Percentiles rank a stretch among this genome's conserved stretches.
Evolutionary conservation across 2,888 invertebrate species (phyloP).

Genomic region (Drosophila mettleri): DNA sequence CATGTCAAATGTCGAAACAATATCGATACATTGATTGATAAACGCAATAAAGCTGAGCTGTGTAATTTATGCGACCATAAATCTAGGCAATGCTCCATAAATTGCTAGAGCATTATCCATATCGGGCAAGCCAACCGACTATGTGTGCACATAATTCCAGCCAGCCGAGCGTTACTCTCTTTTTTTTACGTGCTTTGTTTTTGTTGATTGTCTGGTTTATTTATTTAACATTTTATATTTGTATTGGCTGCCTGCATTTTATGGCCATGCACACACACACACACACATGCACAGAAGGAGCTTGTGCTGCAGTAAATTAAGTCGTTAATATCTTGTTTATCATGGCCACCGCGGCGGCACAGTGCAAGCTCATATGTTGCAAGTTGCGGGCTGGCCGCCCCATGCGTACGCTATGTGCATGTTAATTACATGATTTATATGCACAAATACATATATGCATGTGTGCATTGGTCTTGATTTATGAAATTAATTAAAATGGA

Average conservation of each 20-base stretch:
- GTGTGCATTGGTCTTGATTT: constrained; percentile 68
- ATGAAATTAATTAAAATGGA: constrained; percentile 76
- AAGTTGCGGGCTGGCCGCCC: constrained; percentile 19
- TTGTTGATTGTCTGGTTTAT: constrained; percentile 57
- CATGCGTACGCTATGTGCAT: constrained; percentile 54
- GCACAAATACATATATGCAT: constrained; percentile 57
- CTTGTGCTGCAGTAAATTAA: constrained; percentile 74
- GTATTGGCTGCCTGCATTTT: constrained; percentile 71
- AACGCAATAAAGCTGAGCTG: constrained; percentile 12
- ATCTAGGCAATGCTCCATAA: constrained; percentile 33
- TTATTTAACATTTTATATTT: constrained; percentile 79
- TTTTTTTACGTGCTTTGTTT: constrained; percentile 7
- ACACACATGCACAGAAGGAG: constrained; percentile 35
- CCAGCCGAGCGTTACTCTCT: neutral
- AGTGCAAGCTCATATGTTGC: constrained; percentile 45
- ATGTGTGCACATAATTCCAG: constrained; percentile 18
- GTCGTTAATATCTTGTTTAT: constrained; percentile 81
- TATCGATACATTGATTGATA: constrained; percentile 39
- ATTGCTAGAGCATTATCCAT: constrained; percentile 21
- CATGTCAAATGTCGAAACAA: constrained; percentile 37
- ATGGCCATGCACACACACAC: constrained; percentile 51
- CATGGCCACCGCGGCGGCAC: constrained; percentile 47
- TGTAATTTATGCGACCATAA: constrained; percentile 46
- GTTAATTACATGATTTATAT: constrained; percentile 80
- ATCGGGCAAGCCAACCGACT: constrained; percentile 18